phyloP scores from a whole-genome alignment of 2,113 vertebrate genomes.

The Coryphaenoides rupestris region DNA sequence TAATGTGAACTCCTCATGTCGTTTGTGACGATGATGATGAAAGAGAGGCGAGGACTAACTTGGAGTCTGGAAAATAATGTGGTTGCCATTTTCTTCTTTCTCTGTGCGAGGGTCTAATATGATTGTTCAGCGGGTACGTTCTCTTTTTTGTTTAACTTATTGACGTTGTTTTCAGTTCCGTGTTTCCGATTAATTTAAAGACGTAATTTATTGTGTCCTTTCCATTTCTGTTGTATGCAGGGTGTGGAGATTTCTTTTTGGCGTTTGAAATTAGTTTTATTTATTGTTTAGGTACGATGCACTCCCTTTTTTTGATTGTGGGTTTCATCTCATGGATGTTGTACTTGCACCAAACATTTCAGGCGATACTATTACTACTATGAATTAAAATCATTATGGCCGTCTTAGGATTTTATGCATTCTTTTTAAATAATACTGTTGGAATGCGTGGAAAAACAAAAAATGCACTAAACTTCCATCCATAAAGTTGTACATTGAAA shows the following conservation, averaged over 20 bases:
- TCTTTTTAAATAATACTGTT: too few relatives aligned
- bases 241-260: conserved; percentile 16
- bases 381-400: not conserved
- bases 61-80: conserved; percentile 22
- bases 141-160: conserved; percentile 49
- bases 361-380: conserved; percentile 28
- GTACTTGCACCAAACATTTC: conserved; percentile 36
- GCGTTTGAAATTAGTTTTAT: conserved; percentile 27
- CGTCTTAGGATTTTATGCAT: not conserved
- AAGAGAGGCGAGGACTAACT: conserved; percentile 2
- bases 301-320: conserved; percentile 34
- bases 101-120: conserved; percentile 36
- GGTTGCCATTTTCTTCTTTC: conserved; percentile 33
- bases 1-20: conserved; percentile 25
- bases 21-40: conserved; percentile 18
- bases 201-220: conserved; percentile 74
- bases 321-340: conserved; percentile 28
- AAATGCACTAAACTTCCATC: not conserved
- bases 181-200: conserved; percentile 64
- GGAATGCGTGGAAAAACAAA: not conserved
- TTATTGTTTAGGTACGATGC: conserved; percentile 27
- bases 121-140: conserved; percentile 54
- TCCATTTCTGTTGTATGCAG: conserved; percentile 63
- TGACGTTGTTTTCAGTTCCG: conserved; percentile 53
- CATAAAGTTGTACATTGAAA: too few relatives aligned